A percentile compares a stretch with the other conserved stretches of the same genome.
Evolutionary conservation across 2,888 invertebrate genomes (phyloP).

Genomic region (Uropetala carovei): DNA sequence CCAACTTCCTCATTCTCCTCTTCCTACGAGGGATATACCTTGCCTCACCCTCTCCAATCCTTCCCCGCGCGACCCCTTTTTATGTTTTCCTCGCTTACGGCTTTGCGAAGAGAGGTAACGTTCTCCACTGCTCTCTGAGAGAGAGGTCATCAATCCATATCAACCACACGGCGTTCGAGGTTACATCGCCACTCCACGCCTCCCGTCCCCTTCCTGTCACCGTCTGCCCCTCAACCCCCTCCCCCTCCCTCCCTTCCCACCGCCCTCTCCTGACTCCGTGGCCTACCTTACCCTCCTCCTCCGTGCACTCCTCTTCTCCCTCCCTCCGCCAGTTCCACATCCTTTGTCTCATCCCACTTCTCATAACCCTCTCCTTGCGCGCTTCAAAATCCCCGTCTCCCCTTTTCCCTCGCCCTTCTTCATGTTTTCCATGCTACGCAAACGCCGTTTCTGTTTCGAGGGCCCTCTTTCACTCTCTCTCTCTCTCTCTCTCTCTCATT

Average conservation of each 20-base stretch:
- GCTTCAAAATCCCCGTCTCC: no score
- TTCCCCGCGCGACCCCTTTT: background rate
- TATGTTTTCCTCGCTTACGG: background rate
- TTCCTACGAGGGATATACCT: background rate
- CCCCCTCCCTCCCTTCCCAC: background rate
- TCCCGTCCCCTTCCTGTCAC: background rate
- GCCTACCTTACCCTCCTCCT: no score
- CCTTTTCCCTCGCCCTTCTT: background rate
- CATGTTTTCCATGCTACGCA: constrained; percentile 22
- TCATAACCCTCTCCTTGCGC: background rate
- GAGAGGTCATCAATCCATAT: constrained; percentile 37
- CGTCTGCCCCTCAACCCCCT: background rate
- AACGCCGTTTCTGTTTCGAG: background rate
- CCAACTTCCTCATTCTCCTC: background rate
- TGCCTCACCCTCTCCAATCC: background rate
- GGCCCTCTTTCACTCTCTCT: background rate
- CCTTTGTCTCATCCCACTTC: constrained; percentile 1
- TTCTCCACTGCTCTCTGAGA: background rate
- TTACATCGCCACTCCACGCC: background rate
- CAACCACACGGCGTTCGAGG: background rate
- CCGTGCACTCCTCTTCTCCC: background rate
- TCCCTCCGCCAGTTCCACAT: background rate
- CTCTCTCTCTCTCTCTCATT: background rate
- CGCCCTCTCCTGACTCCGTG: no score
- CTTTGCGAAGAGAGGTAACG: background rate